Conservation (phyloP, 2,888 invertebrate species). For the Tromatobia lineatoria region DNA sequence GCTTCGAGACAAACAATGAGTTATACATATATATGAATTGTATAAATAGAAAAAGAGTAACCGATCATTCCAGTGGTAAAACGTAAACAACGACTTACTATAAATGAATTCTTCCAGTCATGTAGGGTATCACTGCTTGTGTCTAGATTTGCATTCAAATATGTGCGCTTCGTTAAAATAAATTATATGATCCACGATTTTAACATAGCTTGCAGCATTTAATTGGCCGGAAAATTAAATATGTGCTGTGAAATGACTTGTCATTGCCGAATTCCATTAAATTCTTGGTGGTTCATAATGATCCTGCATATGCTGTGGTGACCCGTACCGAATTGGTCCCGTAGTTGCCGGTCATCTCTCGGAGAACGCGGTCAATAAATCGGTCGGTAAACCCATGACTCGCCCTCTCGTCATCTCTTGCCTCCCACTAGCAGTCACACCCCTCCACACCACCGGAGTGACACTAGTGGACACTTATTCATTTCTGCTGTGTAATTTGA, state of each 20-base stretch:
- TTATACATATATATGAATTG: too few relatives aligned
- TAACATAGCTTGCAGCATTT: not conserved
- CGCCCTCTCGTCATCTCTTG: slow-evolving; percentile 34
- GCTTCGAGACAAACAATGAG: too few relatives aligned
- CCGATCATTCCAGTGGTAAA: too few relatives aligned
- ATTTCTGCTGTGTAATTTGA: slow-evolving; percentile 74
- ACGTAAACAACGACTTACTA: not conserved
- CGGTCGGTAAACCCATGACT: slow-evolving; percentile 51
- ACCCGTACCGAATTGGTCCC: slow-evolving; percentile 47
- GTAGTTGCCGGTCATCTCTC: slow-evolving; percentile 12
- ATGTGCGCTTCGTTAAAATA: not conserved
- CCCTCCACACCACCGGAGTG: slow-evolving; percentile 9
- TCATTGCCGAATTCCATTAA: slow-evolving; percentile 45
- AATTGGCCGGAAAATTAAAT: slow-evolving; percentile 50
- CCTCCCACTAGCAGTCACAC: not conserved
- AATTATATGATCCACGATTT: not conserved
- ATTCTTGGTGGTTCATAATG: slow-evolving; percentile 42
- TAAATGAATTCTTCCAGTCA: not conserved
- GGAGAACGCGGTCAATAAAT: slow-evolving; percentile 55
- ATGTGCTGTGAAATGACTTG: slow-evolving; percentile 40
- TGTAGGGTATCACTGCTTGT: not conserved
- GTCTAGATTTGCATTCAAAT: not conserved
- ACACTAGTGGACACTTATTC: slow-evolving; percentile 59
- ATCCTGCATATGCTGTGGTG: slow-evolving; percentile 44
- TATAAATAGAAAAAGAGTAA: not conserved